Base-by-base conservation (phyloP, 23 tunicate genomes). In the Styela clava region DNA sequence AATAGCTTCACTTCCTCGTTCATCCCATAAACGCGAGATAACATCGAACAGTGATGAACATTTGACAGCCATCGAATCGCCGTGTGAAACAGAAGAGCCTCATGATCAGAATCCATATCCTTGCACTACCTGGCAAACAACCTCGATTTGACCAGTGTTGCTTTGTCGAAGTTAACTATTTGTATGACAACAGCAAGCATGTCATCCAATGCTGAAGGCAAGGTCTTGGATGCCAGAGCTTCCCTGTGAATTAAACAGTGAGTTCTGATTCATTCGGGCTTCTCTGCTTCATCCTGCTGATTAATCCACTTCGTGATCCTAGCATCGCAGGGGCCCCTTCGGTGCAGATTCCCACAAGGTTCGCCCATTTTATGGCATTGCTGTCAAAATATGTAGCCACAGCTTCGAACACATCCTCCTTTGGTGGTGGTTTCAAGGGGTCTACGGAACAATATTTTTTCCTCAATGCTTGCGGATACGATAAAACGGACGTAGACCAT, bases 31-130 rank as follows among this genome's bases (percentile, higher is more conserved):
- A 56, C 63, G 18, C 63, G 20, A 56, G 63, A 18, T 56, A 56
- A 56, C 63, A 56, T 56, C n/a, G n/a, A n/a, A n/a, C n/a, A n/a
- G n/a, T n/a, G n/a, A 56, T 56, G 18, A 20, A 35, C 69, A 27
- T 31, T 63, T 56, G 69, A 83, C 68, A 83, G 79, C 86, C 79
- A 83, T 29, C 86, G n/a, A n/a, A n/a, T n/a, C n/a, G n/a, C n/a
- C n/a, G n/a, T n/a, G n/a, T n/a, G n/a, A n/a, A n/a, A n/a, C n/a
- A n/a, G n/a, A n/a, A n/a, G n/a, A n/a, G n/a, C n/a, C n/a, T n/a
- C n/a, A n/a, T n/a, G n/a, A n/a, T 69, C 74, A 24, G 90, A 86
- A 56, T 79, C 74, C 74, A 79, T 72, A 24, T 83, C 79, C 68
- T 62, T 74, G 68, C 79, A n/a, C n/a, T n/a, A n/a, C n/a, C n/a